Conservation (phyloP, 2,888 invertebrate genomes). For the Phorcus lineatus region DNA sequence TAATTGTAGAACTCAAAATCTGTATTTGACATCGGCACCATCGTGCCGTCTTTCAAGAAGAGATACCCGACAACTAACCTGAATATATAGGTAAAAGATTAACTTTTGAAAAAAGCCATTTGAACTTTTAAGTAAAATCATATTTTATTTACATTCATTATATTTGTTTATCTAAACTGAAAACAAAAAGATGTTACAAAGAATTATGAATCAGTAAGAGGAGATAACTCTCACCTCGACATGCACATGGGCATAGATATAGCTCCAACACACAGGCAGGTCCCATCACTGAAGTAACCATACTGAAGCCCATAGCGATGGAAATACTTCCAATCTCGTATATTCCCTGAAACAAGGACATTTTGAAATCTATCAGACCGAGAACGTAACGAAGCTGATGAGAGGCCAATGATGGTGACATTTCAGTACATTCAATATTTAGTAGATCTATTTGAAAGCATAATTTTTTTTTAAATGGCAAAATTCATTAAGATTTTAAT, state of each 20-base stretch:
- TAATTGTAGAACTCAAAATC: slow-evolving; percentile 67
- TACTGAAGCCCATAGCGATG: slow-evolving; percentile 88
- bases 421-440: too few species aligned
- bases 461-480: too few species aligned
- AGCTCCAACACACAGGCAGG: slow-evolving; percentile 83
- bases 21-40: slow-evolving; percentile 64
- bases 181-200: too few species aligned
- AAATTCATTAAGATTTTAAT: too few species aligned
- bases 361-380: neutral
- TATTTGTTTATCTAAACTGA: too few species aligned
- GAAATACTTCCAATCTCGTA: slow-evolving; percentile 85
- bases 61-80: slow-evolving; percentile 72
- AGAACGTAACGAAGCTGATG: too few species aligned
- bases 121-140: too few species aligned
- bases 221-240: slow-evolving; percentile 57
- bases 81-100: slow-evolving; percentile 30
- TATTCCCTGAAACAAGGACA: slow-evolving; percentile 78
- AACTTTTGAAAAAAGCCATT: too few species aligned
- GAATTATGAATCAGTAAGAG: too few species aligned
- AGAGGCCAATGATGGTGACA: too few species aligned
- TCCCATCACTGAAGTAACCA: slow-evolving; percentile 84
- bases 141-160: too few species aligned
- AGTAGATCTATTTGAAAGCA: too few species aligned
- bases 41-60: slow-evolving; percentile 66
- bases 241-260: slow-evolving; percentile 83